phyloP scores from a whole-genome alignment of 2,888 invertebrate species.

The Oithona nana region DNA sequence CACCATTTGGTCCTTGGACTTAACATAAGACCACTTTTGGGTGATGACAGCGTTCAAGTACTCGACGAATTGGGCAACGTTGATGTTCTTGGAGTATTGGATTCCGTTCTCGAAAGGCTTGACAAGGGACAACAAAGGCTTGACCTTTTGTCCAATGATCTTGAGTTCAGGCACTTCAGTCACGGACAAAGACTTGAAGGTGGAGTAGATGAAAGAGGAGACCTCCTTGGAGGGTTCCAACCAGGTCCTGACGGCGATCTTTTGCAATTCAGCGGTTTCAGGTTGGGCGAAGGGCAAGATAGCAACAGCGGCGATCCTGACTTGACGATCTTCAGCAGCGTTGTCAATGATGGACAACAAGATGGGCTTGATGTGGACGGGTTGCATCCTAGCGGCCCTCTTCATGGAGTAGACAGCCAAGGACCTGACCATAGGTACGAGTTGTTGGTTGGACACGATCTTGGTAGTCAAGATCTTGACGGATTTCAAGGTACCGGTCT shows the following conservation, averaged over 20 bases:
- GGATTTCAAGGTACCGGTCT: conserved; percentile 1
- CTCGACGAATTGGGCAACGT: conserved; percentile 2
- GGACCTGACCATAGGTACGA: background rate
- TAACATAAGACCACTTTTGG: background rate
- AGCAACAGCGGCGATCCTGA: conserved; percentile 24
- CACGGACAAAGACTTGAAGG: conserved; percentile 23
- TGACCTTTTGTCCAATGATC: conserved; percentile 11
- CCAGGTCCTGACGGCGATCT: conserved; percentile 27
- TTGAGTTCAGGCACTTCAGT: conserved; percentile 18
- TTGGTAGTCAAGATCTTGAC: background rate
- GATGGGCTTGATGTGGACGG: conserved; percentile 2
- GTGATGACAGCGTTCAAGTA: background rate
- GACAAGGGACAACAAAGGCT: conserved; percentile 1
- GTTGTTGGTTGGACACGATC: background rate
- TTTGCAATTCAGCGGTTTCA: conserved; percentile 25
- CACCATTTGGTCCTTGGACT: background rate
- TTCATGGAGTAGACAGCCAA: conserved; percentile 15
- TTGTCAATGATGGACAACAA: conserved; percentile 13
- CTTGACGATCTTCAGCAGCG: conserved; percentile 22
- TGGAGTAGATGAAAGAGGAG: conserved; percentile 24
- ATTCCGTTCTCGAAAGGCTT: conserved; percentile 12
- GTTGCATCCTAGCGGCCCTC: background rate
- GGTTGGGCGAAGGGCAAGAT: conserved; percentile 22
- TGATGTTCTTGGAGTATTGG: conserved; percentile 17
- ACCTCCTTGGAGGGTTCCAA: conserved; percentile 25